Evolutionary conservation across 1,140 invertebrate genomes (phyloP), one percentile per base, ranked within the genome.

Genomic region (Paraescarpia echinospica): DNA sequence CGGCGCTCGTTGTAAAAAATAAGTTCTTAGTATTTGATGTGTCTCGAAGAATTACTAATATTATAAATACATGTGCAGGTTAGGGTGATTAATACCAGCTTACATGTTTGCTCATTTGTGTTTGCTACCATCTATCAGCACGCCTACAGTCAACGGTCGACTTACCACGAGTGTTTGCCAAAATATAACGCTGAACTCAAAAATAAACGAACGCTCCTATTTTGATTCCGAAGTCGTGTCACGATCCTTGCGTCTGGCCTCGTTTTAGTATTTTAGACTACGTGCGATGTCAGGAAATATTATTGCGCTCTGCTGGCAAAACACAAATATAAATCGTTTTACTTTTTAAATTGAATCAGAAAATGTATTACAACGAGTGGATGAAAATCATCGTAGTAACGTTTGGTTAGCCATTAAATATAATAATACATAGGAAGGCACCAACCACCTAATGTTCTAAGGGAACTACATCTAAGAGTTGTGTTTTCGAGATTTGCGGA

Each of bases 181-280:
- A 77, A 77, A 0, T 77, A 4, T 77, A 77, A 77, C 59, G 59
- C 59, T 77, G 59, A 77, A 77, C 59, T 77, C 59, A 77, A 77
- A 77, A 77, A 77, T 77, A 77, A 77, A 77, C 59, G 59, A 77
- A 77, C 59, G 59, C 59, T 77, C 59, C 59, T 77, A 77, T 77
- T 77, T 77, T 77, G 59, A 77, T 77, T 77, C 59, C 59, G 59
- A 77, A 6, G 59, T 77, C 27, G 59, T 77, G 59, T 77, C 59
- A 31, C 59, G 59, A 77, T 18, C 59, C 59, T 4, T 77, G 59
- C 59, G 59, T 77, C 9, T 27, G 59, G 59, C 59, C 59, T 77
- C 22, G 59, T 4, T 31, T 77, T 77, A 2, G 22, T 77, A 22
- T 12, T 77, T 77, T 31, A 31, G 27, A 77, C 2, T 77, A 77